phyloP scores from a whole-genome alignment of 2,888 invertebrate species.

The Cantharis flavilabris region DNA sequence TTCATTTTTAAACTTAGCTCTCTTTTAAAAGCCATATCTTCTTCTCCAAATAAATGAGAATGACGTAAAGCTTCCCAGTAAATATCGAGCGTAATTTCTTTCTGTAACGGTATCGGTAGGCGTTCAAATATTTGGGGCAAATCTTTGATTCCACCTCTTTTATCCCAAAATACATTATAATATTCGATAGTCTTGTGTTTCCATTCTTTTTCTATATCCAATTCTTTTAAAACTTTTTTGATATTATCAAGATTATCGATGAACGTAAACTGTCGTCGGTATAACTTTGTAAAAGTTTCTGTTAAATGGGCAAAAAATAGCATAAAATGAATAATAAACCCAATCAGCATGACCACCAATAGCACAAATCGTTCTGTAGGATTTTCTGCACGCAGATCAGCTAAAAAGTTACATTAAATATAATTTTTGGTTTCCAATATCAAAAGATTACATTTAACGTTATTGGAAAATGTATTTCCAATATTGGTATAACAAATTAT shows the following conservation, averaged over 20 bases:
- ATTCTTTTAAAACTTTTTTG: conserved; percentile 19
- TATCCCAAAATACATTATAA: conserved; percentile 60
- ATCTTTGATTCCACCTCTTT: conserved; percentile 57
- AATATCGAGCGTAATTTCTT: conserved; percentile 59
- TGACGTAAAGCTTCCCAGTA: conserved; percentile 61
- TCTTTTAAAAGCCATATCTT: conserved; percentile 59
- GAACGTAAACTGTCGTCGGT: conserved; percentile 30
- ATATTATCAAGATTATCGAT: conserved; percentile 23
- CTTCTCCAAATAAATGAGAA: conserved; percentile 59
- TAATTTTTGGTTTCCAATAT: neutral
- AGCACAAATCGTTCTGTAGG: conserved; percentile 21
- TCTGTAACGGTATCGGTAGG: conserved; percentile 58
- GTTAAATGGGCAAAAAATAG: conserved; percentile 32
- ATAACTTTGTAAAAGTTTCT: conserved; percentile 27
- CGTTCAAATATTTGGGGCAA: conserved; percentile 55
- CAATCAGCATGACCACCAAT: conserved; percentile 23
- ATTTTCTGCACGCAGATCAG: conserved; percentile 12
- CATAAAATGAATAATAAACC: conserved; percentile 29
- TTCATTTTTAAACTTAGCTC: conserved; percentile 58
- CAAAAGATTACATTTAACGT: conserved; percentile 16
- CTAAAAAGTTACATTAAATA: conserved; percentile 5
- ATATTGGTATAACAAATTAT: conserved; percentile 15
- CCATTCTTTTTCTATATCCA: conserved; percentile 21
- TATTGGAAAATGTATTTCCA: conserved; percentile 17
- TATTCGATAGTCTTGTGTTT: conserved; percentile 42